Evolutionary conservation across 1,140 invertebrate species (phyloP), one percentile per base, ranked within the genome.

Genomic region (Nasonia longicornis): DNA sequence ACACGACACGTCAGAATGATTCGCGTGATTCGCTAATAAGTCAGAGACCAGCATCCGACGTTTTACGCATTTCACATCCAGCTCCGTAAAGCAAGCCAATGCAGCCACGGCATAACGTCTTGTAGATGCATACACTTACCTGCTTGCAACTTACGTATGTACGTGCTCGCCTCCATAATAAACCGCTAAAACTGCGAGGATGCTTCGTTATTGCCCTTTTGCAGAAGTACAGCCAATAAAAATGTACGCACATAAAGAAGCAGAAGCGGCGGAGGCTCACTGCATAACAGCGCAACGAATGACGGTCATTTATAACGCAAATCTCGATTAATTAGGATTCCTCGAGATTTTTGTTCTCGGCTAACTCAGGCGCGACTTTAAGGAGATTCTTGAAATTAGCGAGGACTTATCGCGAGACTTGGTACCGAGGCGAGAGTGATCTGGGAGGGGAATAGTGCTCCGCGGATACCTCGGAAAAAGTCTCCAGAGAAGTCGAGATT

Each of bases 321-420:
- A 42, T n/a, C 73, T 76, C 73, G 66, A 81, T 81, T 63, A 70
- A 81, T 81, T 71, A 76, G 64, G 48, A 81, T 81, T 81, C 73
- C 7, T 8, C 4, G 42, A 12, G 64, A 58, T 58, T 69, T 66
- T 67, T 69, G 20, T 35, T 70, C 16, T 73, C 20, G 20, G 10
- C 0, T 20, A 20, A 58, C 52, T 58, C 20, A 58, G 52, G 52
- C 16, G 16, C 16, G 16, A 58, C 52, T 12, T 58, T 58, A n/a
- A 58, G 26, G 16, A 58, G 42, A 75, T 80, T 75, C 79, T 42
- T 66, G 69, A 73, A 80, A 74, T 80, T 80, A 48, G 71, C 71
- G 20, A 69, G 38, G 22, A 42, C 58, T 66, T 58, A 70, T 79
- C 45, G 67, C 12, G 45, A 16, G 12, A 35, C 31, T 77, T 4